These are phyloP conservation scores for Garrulus glandarius DNA, from an alignment of 2,797 vertebrate species.

Conservation along the genomic window DNA sequence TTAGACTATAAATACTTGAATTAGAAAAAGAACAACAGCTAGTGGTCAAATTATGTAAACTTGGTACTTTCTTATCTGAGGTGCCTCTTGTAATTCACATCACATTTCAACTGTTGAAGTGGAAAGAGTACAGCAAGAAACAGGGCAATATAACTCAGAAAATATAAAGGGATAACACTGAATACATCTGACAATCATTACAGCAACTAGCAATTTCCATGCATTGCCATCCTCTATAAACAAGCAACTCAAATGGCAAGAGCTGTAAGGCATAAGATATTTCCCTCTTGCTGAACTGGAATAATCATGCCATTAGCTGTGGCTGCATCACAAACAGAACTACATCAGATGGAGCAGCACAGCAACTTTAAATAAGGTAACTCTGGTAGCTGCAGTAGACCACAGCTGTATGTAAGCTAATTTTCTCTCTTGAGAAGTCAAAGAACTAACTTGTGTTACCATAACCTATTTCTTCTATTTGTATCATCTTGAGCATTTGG, in stretches of 20 bases:
- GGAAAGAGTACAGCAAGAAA: neutral
- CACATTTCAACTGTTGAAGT: neutral
- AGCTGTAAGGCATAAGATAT: neutral
- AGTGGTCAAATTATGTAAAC: neutral
- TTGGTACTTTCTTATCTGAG: neutral
- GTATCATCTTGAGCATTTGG: neutral
- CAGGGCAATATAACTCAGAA: neutral
- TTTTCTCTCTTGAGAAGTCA: neutral
- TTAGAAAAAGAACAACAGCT: neutral
- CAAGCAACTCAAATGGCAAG: neutral
- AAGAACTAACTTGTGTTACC: neutral
- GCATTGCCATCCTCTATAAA: neutral
- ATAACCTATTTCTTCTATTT: neutral
- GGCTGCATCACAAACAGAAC: neutral
- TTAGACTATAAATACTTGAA: neutral
- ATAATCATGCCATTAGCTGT: neutral
- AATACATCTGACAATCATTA: neutral
- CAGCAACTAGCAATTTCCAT: neutral
- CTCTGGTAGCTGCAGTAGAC: neutral
- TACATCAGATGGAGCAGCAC: neutral
- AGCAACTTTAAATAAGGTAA: neutral
- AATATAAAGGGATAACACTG: neutral
- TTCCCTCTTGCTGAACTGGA: neutral
- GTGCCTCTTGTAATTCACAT: neutral
- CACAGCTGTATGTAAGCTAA: fast-evolving